A percentile compares a stretch with the other conserved stretches of the same genome.
Conservation (phyloP, 2,797 vertebrate genomes). For the Sebastes paucispinis region DNA sequence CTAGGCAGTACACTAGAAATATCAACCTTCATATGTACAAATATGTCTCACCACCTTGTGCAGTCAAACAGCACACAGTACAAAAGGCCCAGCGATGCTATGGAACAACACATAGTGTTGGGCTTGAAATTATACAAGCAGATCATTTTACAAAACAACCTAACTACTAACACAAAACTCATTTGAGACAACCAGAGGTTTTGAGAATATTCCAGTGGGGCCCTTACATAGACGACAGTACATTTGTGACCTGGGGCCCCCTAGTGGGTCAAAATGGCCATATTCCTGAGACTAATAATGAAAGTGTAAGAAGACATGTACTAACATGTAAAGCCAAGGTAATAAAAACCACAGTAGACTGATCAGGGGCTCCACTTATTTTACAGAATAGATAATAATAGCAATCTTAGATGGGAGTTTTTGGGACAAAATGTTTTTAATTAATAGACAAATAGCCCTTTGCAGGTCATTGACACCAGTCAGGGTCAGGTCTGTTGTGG, state of each 20-base stretch:
- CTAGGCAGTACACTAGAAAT: not conserved
- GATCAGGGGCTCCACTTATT: not conserved
- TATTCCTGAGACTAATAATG: conserved; percentile 5
- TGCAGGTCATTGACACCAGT: not conserved
- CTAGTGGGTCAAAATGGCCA: conserved; percentile 36
- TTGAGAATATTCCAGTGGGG: not conserved
- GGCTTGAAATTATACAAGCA: not conserved
- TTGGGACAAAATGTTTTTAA: not conserved
- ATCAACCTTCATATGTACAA: not conserved
- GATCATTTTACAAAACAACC: not conserved
- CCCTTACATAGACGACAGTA: not conserved
- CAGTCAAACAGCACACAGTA: not conserved
- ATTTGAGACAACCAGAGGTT: not conserved
- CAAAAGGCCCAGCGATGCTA: not conserved
- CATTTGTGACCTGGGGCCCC: not conserved
- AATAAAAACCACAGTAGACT: not conserved
- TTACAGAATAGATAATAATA: not conserved
- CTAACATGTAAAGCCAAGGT: conserved; percentile 2
- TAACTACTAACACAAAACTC: not conserved
- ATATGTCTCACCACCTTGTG: not conserved
- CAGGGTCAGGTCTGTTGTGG: not conserved
- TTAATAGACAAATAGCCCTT: not conserved
- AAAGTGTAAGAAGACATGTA: conserved; percentile 10
- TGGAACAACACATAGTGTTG: not conserved
- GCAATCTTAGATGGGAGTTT: not conserved